Base-by-base conservation (phyloP, 2,113 vertebrate species). In the Callionymus lyra region DNA sequence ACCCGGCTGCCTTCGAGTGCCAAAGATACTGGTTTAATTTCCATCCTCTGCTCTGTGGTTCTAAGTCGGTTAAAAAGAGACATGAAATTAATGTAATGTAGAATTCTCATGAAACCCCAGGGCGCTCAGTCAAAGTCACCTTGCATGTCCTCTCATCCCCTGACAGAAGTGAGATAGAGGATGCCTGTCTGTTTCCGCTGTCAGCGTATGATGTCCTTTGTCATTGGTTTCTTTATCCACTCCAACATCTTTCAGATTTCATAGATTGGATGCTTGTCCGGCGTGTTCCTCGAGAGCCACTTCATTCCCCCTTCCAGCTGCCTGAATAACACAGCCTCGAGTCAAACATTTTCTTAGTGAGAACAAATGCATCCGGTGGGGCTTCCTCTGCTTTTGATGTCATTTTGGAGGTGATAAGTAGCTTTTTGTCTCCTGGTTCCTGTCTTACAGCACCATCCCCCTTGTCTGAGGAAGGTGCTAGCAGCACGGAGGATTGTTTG, bases 121-220 rank as follows among this genome's bases (percentile, higher is more conserved):
- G 82, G 83, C 82, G 74, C 67, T 80, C 66, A 71, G 64, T 85
- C 76, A 84, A 86, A 83, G 83, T 83, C 82, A 86, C 81, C 83
- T 84, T 83, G 82, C 51, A 43, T 69, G 74, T 80, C 69, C 76
- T 78, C 76, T 53, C 61, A 62, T 78, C 80, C 69, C 70, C 52
- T 69, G 82, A 84, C 80, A 65, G 70, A 70, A 51, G 56, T 68
- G 68, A 81, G 68, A 82, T 68, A 72, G 72, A 81, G 71, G 65
- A 75, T 73, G 77, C 68, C 75, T 82, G 72, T 65, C 68, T 74
- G 69, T 39, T 56, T 57, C 49, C 53, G 55, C 68, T 77, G 60
- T 73, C 62, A 70, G 68, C 52, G 53, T 59, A 65, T 63, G 42
- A 61, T 52, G 56, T 70, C 69, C 60, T 81, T 45, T 63, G 63